Percentiles rank a stretch among this genome's conserved stretches.
phyloP scores from a whole-genome alignment of 2,888 invertebrate species.

The Trichopoda pennipes region DNA sequence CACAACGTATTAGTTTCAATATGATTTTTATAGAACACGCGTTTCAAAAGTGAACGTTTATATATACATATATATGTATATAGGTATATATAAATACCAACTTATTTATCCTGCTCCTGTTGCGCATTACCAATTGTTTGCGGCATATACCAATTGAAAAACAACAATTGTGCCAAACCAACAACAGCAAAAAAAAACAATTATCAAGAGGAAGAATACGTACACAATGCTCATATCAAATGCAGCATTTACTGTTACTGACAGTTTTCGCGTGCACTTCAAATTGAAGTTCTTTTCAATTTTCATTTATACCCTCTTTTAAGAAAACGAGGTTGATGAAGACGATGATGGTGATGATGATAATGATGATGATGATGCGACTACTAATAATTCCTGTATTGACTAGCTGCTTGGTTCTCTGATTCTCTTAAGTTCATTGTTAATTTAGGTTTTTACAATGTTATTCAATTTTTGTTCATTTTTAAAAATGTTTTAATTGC shows the following conservation, averaged over 20 bases:
- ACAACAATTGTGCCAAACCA: conserved; percentile 54
- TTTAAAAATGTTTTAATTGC: conserved; percentile 32
- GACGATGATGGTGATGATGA: conserved; percentile 9
- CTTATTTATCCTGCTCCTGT: conserved; percentile 66
- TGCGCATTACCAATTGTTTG: conserved; percentile 69
- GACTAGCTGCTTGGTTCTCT: conserved; percentile 18
- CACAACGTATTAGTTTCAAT: conserved; percentile 58
- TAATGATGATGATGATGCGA: conserved; percentile 11
- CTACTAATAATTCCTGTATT: conserved; percentile 40
- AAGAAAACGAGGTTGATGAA: conserved; percentile 18
- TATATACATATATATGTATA: conserved; percentile 7
- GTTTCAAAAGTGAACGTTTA: conserved; percentile 15
- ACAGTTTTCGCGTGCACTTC: conserved; percentile 75
- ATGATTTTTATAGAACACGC: conserved; percentile 56
- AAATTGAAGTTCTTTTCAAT: conserved; percentile 69
- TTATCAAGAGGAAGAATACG: conserved; percentile 39
- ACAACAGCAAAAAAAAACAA: conserved; percentile 30
- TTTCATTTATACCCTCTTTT: conserved; percentile 52
- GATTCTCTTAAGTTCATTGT: conserved; percentile 23
- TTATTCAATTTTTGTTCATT: conserved; percentile 26
- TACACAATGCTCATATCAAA: conserved; percentile 79
- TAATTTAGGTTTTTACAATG: conserved; percentile 3
- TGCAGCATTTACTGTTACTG: conserved; percentile 78
- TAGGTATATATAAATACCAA: conserved; percentile 64
- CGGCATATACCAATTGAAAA: conserved; percentile 58